Evolutionary conservation across 2,888 invertebrate species (phyloP).

Genomic region (Drosophila silvestris): DNA sequence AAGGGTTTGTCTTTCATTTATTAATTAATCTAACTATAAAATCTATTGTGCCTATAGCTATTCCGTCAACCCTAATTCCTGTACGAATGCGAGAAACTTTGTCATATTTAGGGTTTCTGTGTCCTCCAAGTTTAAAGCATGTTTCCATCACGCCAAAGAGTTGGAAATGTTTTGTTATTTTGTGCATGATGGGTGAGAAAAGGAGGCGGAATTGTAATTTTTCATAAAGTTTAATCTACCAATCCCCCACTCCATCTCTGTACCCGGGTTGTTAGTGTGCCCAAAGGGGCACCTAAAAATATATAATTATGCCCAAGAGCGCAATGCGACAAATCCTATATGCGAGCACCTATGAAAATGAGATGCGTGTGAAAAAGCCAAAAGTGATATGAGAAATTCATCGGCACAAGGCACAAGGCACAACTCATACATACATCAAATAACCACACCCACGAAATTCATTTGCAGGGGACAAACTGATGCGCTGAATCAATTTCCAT

Average conservation of each 20-base stretch:
- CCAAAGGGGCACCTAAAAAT: background rate
- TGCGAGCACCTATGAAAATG: constrained; percentile 14
- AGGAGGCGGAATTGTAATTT: background rate
- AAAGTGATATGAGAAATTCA: constrained; percentile 43
- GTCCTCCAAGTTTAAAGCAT: background rate
- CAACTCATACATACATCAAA: constrained; percentile 3
- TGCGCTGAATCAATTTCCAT: constrained; percentile 67
- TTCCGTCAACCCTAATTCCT: background rate
- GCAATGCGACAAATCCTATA: constrained; percentile 33
- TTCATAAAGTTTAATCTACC: background rate
- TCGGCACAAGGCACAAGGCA: constrained; percentile 4
- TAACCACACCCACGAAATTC: constrained; percentile 8
- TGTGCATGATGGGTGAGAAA: background rate
- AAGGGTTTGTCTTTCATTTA: background rate
- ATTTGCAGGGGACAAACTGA: constrained; percentile 32
- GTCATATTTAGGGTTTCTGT: background rate
- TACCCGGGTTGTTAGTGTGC: background rate
- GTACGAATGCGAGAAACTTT: background rate
- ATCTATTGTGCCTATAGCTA: background rate
- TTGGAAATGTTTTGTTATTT: background rate
- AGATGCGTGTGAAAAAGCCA: constrained; percentile 55
- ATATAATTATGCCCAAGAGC: constrained; percentile 1
- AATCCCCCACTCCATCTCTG: background rate
- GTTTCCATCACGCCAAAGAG: background rate
- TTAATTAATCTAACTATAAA: background rate